Base-by-base conservation (phyloP, 2,888 invertebrate genomes). In the Drosophila eohydei region DNA sequence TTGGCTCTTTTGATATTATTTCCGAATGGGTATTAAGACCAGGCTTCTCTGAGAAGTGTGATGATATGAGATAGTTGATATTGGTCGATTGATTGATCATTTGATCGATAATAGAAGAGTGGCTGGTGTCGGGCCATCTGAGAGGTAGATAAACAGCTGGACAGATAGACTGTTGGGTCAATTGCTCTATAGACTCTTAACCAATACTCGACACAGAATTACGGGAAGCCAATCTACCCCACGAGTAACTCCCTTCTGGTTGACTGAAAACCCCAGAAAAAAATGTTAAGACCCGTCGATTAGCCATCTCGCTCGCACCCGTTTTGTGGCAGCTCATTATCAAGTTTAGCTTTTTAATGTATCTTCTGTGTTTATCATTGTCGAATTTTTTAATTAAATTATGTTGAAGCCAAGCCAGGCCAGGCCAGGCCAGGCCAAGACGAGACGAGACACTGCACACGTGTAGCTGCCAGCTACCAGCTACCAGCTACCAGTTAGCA, bases 301-400 rank as follows among this genome's bases (percentile, higher is more conserved):
- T 41, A 16, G 57, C 40, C 32, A 4, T 62, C 50, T 14, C 57
- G 57, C 57, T 58, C 57, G 46, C 57, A 58, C 57, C 36, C 32
- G 28, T n/a, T 58, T 12, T 36, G 51, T n/a, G 38, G 26, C 65
- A 48, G 54, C 66, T 66, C 46, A 66, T 66, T 66, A 66, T 36
- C 34, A 65, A 56, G 63, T 51, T 73, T 71, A 71, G 64, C 66
- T 71, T 83, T 86, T 83, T 71, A 87, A 83, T 88, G 78, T 84
- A 83, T 85, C 78, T 81, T 70, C 67, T 59, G 72, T 68, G 74
- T 78, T 83, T 85, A 85, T 83, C 83, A 80, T 88, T 83, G 88
- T 76, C 83, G 83, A 86, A 85, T 85, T 85, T 88, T 76, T 88
- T 74, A 86, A 88, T 88, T 81, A 88, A 88, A 78, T 75, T 71